phyloP scores from a whole-genome alignment of 2,113 vertebrate genomes.

The Lampris incognitus region DNA sequence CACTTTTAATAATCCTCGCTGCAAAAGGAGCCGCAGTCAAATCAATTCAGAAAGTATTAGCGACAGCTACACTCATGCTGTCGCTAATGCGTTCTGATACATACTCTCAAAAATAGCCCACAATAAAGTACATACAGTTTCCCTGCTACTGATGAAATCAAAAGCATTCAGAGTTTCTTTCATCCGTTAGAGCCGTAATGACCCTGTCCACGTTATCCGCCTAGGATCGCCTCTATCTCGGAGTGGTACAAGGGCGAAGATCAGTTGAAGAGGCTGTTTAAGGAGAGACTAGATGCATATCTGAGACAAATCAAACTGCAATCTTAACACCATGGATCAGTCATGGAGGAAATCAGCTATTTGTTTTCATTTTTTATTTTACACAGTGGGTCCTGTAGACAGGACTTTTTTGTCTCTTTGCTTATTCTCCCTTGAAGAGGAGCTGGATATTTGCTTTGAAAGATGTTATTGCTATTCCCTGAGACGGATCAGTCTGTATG shows the following conservation, averaged over 20 bases:
- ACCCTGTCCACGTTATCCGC: constrained; percentile 51
- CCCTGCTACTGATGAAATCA: constrained; percentile 46
- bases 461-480: not conserved
- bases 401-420: constrained; percentile 13
- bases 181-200: constrained; percentile 42
- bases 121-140: constrained; percentile 59
- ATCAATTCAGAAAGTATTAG: constrained; percentile 35
- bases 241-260: constrained; percentile 48
- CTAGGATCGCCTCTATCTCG: constrained; percentile 46
- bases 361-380: constrained; percentile 46
- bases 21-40: not conserved
- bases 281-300: constrained; percentile 41
- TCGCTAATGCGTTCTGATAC: constrained; percentile 23
- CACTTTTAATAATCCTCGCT: not conserved
- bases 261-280: constrained; percentile 54
- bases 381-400: not conserved
- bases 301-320: constrained; percentile 22
- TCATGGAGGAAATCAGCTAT: constrained; percentile 56
- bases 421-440: not conserved
- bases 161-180: constrained; percentile 44
- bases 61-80: constrained; percentile 1
- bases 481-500: not conserved
- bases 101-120: constrained; percentile 50
- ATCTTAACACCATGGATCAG: constrained; percentile 46
- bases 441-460: not conserved